Base-by-base conservation (phyloP, 2,888 invertebrate species). In the Pterostichus madidus region DNA sequence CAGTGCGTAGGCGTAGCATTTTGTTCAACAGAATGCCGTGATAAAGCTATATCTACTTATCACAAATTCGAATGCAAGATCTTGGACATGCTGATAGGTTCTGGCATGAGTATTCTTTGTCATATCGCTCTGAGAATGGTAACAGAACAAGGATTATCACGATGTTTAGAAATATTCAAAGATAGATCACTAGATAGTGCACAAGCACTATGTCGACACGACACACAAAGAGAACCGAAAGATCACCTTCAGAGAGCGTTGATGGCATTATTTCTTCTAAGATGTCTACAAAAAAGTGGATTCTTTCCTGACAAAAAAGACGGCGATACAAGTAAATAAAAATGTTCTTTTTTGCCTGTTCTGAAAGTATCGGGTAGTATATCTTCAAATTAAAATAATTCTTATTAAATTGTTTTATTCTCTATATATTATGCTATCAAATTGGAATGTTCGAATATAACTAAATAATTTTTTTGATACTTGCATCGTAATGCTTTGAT, bases 1-100 rank as follows among this genome's bases (percentile, higher is more conserved):
- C 92, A 92, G 10, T 97, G 96, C 88, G 93, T 95, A 0, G 94
- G 94, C 56, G 93, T 96, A 0, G 96, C 95, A 0, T 97, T 96
- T 89, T 97, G 96, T 88, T 92, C 93, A 0, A 86, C 91, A 0
- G 89, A 91, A 77, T 96, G 96, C 88, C 91, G 93, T 85, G 93
- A 94, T 53, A 88, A 88, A 1, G 96, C 96, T 0, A 86, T 93
- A 0, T 88, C 91, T 2, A 92, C 93, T 0, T 96, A 96, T 87
- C 96, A 97, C 88, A 90, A 91, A 44, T 93, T 93, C 87, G 97
- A 97, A 89, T 97, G 97, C 87, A 93, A 93, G 85, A 94, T 93
- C 86, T 90, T 95, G 86, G 95, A 95, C 85, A 90, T 96, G 6
- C 92, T 96, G 76, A 94, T 95, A 84, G 97, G 96, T 91, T 90